Evolutionary conservation across 2,888 invertebrate genomes (phyloP).

Genomic region (Drosophila paranaensis): DNA sequence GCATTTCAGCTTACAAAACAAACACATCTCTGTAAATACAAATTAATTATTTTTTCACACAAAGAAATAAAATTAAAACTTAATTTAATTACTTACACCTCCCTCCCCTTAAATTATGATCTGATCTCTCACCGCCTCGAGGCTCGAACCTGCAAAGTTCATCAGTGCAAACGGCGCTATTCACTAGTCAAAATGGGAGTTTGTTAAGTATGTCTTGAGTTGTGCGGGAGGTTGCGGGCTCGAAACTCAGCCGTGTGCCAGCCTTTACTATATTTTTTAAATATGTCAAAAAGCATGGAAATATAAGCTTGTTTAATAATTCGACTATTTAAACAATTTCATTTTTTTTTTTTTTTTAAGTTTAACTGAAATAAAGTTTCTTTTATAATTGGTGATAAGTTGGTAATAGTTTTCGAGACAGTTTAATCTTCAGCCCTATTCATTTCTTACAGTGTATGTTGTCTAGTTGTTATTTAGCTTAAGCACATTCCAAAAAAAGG

Average conservation of each 20-base stretch:
- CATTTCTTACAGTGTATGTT: slow-evolving; percentile 38
- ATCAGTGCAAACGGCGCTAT: neutral
- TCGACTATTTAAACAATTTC: no score
- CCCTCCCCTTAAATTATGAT: neutral
- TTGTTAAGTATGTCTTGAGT: no score
- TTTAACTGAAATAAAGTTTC: neutral
- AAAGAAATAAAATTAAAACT: no score
- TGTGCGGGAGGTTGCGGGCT: neutral
- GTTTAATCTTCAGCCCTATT: neutral
- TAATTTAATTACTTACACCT: no score
- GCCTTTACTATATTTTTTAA: neutral
- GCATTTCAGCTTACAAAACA: no score
- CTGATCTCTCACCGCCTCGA: neutral
- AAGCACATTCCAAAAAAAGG: slow-evolving; percentile 76
- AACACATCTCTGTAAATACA: no score
- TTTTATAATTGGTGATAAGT: no score
- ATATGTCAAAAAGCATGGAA: neutral
- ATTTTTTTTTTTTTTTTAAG: no score
- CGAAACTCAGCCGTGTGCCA: neutral
- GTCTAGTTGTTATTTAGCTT: slow-evolving; percentile 62
- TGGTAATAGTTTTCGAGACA: neutral
- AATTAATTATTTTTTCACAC: no score
- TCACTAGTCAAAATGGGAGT: no score
- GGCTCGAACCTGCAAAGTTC: neutral
- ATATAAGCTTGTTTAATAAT: neutral